Conservation (phyloP, 2,888 invertebrate species). For the Halocaridina rubra region DNA sequence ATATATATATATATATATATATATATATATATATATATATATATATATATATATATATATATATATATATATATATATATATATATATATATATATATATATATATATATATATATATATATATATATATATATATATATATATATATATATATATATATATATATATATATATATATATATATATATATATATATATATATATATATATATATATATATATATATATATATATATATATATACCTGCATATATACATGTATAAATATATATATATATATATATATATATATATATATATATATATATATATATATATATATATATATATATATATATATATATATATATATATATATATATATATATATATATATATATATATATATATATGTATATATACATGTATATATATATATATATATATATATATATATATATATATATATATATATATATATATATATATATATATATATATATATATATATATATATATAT, state of each 20-base stretch:
- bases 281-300: not conserved
- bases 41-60: not conserved
- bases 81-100: not conserved
- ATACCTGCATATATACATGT: too few relatives aligned
- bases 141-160: conserved; percentile 3
- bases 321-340: not conserved
- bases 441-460: not conserved
- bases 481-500: not conserved
- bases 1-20: not conserved
- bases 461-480: too few relatives aligned
- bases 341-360: not conserved
- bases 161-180: not conserved
- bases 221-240: not conserved
- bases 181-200: not conserved
- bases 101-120: conserved; percentile 9
- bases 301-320: not conserved
- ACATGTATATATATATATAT: not conserved
- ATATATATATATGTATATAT: not conserved
- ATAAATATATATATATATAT: too few relatives aligned
- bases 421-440: conserved; percentile 7
- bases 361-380: not conserved
- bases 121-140: conserved; percentile 11
- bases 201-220: not conserved
- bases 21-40: not conserved
- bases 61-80: not conserved